phyloP scores from a whole-genome alignment of 2,797 vertebrate genomes.

The Odontamblyopus rebecca region DNA sequence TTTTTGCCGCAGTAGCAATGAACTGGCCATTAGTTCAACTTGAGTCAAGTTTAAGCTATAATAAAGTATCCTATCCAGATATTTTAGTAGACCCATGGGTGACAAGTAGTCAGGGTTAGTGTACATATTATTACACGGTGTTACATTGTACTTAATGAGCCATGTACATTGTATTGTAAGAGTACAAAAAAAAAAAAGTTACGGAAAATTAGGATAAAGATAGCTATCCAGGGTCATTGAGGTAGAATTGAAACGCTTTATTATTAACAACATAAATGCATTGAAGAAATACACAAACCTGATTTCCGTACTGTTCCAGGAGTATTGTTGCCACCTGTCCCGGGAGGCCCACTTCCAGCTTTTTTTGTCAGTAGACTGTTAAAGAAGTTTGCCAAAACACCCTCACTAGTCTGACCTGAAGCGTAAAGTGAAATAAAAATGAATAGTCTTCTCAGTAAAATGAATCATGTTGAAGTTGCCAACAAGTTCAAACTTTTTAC shows the following conservation, averaged over 20 bases:
- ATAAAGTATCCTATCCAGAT: no score
- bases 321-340: conserved; percentile 84
- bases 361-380: conserved; percentile 98
- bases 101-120: background rate
- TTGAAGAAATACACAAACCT: conserved; percentile 71
- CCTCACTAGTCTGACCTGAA: conserved; percentile 97
- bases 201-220: background rate
- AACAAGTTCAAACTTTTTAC: conserved; percentile 51
- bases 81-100: no score
- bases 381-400: conserved; percentile 98
- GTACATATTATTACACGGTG: background rate
- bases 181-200: background rate
- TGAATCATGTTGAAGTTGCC: background rate
- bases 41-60: no score
- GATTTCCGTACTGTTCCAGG: conserved; percentile 93
- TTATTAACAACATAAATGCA: background rate
- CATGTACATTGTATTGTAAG: background rate
- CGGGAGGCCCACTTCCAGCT: conserved; percentile 85
- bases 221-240: background rate
- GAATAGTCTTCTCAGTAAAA: no score
- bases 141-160: background rate
- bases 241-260: background rate
- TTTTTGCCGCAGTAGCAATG: no score
- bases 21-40: no score
- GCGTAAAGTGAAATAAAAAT: conserved; percentile 13